Evolutionary conservation across 1,140 invertebrate genomes (phyloP).

Genomic region (Rhizoglyphus robini): DNA sequence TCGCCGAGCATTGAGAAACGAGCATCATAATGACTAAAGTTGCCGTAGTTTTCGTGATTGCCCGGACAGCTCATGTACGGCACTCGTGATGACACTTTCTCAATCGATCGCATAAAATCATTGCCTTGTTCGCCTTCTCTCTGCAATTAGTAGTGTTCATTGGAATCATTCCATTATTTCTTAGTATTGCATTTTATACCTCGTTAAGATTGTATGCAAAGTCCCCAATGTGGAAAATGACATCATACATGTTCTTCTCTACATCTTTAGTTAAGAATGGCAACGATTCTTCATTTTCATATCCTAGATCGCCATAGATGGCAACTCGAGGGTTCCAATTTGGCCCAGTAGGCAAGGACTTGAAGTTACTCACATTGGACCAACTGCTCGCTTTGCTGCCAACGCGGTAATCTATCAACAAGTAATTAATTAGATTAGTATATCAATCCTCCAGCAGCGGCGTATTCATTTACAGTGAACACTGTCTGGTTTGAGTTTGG

Average conservation of each 20-base stretch:
- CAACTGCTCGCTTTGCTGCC: conserved; percentile 21
- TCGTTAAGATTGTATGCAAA: conserved; percentile 78
- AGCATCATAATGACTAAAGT: conserved; percentile 64
- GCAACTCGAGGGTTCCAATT: conserved; percentile 39
- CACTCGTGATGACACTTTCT: conserved; percentile 66
- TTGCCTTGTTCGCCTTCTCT: conserved; percentile 63
- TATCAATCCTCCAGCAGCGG: not conserved
- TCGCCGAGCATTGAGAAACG: conserved; percentile 49
- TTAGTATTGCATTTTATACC: conserved; percentile 30
- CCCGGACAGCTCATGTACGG: conserved; percentile 85
- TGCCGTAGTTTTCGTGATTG: conserved; percentile 76
- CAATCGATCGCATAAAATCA: conserved; percentile 77
- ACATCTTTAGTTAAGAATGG: conserved; percentile 64
- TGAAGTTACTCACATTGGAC: conserved; percentile 22
- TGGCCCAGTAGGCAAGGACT: conserved; percentile 15
- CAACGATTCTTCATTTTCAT: conserved; percentile 66
- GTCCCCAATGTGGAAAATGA: conserved; percentile 40
- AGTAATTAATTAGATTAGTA: not conserved
- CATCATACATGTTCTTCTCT: conserved; percentile 53
- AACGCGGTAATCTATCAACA: conserved; percentile 24
- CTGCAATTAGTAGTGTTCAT: conserved; percentile 29
- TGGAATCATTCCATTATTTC: conserved; percentile 47
- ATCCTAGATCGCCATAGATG: conserved; percentile 82
- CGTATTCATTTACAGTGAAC: conserved; percentile 45
- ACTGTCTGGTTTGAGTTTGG: conserved; percentile 42